phyloP scores from a whole-genome alignment of 2,888 invertebrate genomes.

The Acronicta leporina region DNA sequence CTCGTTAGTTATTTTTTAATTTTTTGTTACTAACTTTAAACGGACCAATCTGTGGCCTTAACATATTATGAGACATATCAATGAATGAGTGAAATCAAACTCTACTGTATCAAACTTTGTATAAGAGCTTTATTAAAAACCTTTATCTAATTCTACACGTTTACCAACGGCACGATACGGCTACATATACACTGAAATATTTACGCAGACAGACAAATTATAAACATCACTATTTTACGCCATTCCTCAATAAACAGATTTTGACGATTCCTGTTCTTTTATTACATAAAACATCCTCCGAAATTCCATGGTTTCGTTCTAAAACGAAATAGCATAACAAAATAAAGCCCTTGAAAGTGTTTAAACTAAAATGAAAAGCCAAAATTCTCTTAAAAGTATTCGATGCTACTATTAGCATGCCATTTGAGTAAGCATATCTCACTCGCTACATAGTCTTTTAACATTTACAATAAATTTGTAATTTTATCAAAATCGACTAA shows the following conservation, averaged over 20 bases:
- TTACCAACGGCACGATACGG: conserved; percentile 61
- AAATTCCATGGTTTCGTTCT: conserved; percentile 2
- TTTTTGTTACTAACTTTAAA: conserved; percentile 56
- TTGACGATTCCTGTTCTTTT: conserved; percentile 66
- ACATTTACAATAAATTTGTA: background rate
- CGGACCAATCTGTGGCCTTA: conserved; percentile 65
- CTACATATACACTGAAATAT: conserved; percentile 64
- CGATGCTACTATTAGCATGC: background rate
- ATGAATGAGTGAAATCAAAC: conserved; percentile 57
- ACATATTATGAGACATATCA: conserved; percentile 62
- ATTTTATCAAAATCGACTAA: conserved; percentile 7
- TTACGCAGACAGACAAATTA: conserved; percentile 56
- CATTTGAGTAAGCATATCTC: background rate
- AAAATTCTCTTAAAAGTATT: conserved; percentile 1
- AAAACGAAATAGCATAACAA: conserved; percentile 5
- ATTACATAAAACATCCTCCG: conserved; percentile 39
- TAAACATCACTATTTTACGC: conserved; percentile 70
- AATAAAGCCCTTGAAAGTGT: background rate
- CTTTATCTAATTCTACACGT: conserved; percentile 68
- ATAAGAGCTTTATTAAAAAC: conserved; percentile 69
- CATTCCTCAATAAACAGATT: conserved; percentile 81
- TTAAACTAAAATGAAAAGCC: background rate
- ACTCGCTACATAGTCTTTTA: background rate
- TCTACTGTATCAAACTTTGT: conserved; percentile 61
- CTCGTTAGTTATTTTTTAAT: conserved; percentile 53